These are phyloP conservation scores for Thaleichthys pacificus DNA, from an alignment of 2,797 vertebrate genomes.

Conservation along the genomic window DNA sequence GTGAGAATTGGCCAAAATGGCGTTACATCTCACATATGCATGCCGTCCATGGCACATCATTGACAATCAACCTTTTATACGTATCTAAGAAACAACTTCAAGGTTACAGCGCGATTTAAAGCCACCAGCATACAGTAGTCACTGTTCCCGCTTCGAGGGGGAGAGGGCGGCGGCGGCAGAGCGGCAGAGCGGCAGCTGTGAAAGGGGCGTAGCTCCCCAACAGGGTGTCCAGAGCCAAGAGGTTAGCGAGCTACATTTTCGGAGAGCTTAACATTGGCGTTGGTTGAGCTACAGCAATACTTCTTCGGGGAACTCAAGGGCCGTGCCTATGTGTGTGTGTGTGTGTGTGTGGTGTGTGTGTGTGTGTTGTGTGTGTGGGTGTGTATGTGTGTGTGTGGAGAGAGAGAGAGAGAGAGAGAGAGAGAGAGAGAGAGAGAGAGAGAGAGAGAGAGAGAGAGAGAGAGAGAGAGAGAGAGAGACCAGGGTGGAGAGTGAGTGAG, in stretches of 20 bases:
- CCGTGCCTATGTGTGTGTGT: background rate
- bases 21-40: too few species aligned
- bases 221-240: background rate
- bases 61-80: background rate
- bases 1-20: too few species aligned
- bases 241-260: background rate
- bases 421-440: background rate
- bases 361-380: background rate
- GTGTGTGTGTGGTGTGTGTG: background rate
- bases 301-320: background rate
- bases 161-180: background rate
- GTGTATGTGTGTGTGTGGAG: background rate
- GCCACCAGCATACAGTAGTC: slow-evolving; percentile 15
- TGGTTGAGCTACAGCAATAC: background rate
- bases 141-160: slow-evolving; percentile 20
- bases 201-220: slow-evolving; percentile 16
- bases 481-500: background rate
- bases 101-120: background rate
- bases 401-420: background rate
- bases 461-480: background rate
- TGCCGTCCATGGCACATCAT: background rate
- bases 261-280: background rate
- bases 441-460: background rate
- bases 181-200: slow-evolving; percentile 9
- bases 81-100: background rate